Evolutionary conservation across 1,140 invertebrate genomes (phyloP).

Genomic region (Leguminivora glycinivorella): DNA sequence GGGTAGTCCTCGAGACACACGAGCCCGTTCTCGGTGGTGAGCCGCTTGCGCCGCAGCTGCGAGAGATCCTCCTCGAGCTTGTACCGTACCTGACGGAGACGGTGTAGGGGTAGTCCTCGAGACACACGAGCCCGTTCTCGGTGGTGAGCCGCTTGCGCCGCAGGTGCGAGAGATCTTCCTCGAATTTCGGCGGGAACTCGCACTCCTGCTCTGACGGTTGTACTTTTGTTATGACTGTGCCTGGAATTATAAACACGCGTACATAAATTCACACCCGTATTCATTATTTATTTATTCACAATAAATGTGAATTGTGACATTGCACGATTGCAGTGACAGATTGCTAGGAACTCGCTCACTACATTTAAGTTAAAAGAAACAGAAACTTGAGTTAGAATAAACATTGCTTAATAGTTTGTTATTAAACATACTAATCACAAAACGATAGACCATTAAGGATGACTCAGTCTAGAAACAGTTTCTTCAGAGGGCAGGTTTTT

Average conservation of each 20-base stretch:
- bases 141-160: slow-evolving; percentile 66
- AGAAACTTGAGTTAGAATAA: no score
- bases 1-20: slow-evolving; percentile 72
- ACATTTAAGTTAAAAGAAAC: no score
- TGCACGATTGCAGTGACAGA: no score
- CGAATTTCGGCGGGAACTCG: slow-evolving; percentile 67
- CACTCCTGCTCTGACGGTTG: slow-evolving; percentile 58
- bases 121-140: slow-evolving; percentile 62
- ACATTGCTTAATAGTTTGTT: no score
- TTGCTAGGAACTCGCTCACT: no score
- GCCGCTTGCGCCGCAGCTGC: background rate
- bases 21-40: background rate
- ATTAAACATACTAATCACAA: no score
- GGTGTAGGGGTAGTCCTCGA: slow-evolving; percentile 71
- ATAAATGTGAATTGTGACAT: no score
- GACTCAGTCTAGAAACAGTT: no score
- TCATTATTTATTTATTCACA: no score
- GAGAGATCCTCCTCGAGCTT: background rate
- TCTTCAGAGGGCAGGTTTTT: no score
- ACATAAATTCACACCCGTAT: no score
- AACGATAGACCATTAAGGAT: background rate
- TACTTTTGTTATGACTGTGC: slow-evolving; percentile 35
- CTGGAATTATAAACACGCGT: no score
- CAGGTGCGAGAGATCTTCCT: slow-evolving; percentile 63
- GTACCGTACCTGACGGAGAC: slow-evolving; percentile 50